Evolutionary conservation across 2,888 invertebrate species (phyloP), one percentile per base, ranked within the genome.

Genomic region (Leucania comma): DNA sequence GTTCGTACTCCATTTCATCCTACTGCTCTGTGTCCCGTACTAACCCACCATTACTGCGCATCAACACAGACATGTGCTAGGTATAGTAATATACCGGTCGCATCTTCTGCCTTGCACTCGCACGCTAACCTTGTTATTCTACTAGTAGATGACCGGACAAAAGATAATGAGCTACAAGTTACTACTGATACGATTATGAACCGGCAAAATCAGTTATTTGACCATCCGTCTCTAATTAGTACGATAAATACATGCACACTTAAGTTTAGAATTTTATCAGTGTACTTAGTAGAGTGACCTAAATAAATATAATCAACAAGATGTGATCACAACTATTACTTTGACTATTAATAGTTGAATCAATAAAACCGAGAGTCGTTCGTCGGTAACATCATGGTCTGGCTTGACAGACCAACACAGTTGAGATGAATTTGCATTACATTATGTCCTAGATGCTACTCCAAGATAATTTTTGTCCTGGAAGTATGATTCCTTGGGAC

Each of bases 71-170:
- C 20, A 66, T 50, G 22, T 59, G 38, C 61, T 60, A 57, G 24
- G n/a, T 76, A 65, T 60, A 72, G 20, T 5, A n/a, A 9, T 51
- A 17, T 64, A 42, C 58, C 29, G 32, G 71, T 70, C 68, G 65
- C 79, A 80, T 84, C 84, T 83, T 79, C 62, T 50, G 85, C 87
- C 89, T 88, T 89, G 90, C 76, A 69, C 69, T 68, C 73, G 87
- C 84, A 68, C 86, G 85, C 76, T 87, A 87, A 85, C 87, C 86
- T 84, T 81, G 78, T 65, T 78, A 74, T 71, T 78, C 77, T 58
- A 51, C 51, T 67, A 14, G 32, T 68, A 81, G 82, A 86, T 84
- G 83, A 78, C 75, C 68, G 82, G 74, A 86, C 83, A 77, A 83
- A 72, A 71, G 57, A 66, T 77, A 76, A 75, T 73, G 58, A 75